These are phyloP conservation scores for Gobius niger DNA, from an alignment of 2,113 vertebrate genomes.

Conservation along the genomic window DNA sequence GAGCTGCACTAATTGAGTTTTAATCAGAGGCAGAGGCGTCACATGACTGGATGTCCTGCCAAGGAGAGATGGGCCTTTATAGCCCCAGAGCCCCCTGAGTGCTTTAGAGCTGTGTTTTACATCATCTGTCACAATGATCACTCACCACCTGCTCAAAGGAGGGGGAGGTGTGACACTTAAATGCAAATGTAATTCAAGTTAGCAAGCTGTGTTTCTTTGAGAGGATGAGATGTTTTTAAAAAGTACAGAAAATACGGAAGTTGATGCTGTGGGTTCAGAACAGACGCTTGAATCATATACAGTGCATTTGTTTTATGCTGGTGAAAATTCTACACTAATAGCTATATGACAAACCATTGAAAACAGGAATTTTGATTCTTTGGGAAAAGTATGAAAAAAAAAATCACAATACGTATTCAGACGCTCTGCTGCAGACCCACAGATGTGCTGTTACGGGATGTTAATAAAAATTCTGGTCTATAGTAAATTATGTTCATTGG, in stretches of 20 bases:
- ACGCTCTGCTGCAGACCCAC: no score
- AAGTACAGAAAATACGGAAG: not conserved
- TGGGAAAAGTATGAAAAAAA: no score
- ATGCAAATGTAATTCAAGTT: slow-evolving; percentile 15
- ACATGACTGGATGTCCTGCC: slow-evolving; percentile 12
- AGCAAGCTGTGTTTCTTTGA: not conserved
- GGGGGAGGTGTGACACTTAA: slow-evolving; percentile 17
- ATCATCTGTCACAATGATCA: slow-evolving; percentile 18
- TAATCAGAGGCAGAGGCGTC: not conserved
- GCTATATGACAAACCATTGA: no score
- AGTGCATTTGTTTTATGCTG: no score
- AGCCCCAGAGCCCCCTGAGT: not conserved
- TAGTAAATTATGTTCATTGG: no score
- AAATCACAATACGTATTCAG: no score
- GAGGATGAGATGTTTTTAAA: not conserved
- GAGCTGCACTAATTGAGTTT: not conserved
- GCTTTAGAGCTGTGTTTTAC: slow-evolving; percentile 25
- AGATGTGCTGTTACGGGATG: no score
- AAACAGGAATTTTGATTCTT: no score
- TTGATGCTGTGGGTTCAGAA: no score
- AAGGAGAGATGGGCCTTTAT: slow-evolving; percentile 6
- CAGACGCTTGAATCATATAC: no score
- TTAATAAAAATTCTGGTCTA: no score
- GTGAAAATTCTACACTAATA: no score
- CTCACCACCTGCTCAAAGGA: slow-evolving; percentile 2